Percentiles rank a stretch among this genome's conserved stretches.
phyloP scores from a whole-genome alignment of 2,888 invertebrate species.

The Cephus spinipes region DNA sequence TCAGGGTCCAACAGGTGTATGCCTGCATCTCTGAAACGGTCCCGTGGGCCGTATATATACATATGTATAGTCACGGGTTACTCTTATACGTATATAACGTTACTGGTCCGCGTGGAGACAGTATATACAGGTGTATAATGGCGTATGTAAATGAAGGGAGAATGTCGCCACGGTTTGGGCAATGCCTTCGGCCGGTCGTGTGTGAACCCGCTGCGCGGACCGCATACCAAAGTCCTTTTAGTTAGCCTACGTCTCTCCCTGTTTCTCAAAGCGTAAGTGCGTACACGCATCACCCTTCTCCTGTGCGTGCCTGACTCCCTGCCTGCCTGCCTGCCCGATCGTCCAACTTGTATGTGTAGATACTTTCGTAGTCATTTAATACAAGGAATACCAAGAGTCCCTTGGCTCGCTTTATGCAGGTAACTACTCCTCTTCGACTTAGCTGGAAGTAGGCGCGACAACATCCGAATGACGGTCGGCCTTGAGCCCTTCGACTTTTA shows the following conservation, averaged over 20 bases:
- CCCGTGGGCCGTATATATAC: conserved; percentile 9
- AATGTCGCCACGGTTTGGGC: conserved; percentile 52
- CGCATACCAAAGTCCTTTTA: conserved; percentile 60
- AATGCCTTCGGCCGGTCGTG: conserved; percentile 44
- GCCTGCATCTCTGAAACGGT: conserved; percentile 26
- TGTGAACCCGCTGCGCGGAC: conserved; percentile 60
- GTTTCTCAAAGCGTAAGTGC: conserved; percentile 9
- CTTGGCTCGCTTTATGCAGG: conserved; percentile 34
- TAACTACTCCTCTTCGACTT: conserved; percentile 26
- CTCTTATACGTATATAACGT: neutral
- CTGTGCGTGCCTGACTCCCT: conserved; percentile 19
- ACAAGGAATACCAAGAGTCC: conserved; percentile 42
- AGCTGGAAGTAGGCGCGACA: conserved; percentile 41
- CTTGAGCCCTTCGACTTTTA: neutral
- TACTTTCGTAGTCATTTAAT: conserved; percentile 46
- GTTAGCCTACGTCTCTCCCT: conserved; percentile 23
- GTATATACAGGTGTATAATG: conserved; percentile 52
- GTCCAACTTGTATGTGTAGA: conserved; percentile 3
- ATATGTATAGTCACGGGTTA: neutral
- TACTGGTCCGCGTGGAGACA: conserved; percentile 10
- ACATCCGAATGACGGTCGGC: conserved; percentile 22
- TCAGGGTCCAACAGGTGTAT: conserved; percentile 50
- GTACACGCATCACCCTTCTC: conserved; percentile 17
- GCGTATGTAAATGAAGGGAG: conserved; percentile 51
- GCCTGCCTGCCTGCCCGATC: neutral